Evolutionary conservation across 2,797 vertebrate species (phyloP), one percentile per base, ranked within the genome.

Genomic region (Fundulus diaphanus): DNA sequence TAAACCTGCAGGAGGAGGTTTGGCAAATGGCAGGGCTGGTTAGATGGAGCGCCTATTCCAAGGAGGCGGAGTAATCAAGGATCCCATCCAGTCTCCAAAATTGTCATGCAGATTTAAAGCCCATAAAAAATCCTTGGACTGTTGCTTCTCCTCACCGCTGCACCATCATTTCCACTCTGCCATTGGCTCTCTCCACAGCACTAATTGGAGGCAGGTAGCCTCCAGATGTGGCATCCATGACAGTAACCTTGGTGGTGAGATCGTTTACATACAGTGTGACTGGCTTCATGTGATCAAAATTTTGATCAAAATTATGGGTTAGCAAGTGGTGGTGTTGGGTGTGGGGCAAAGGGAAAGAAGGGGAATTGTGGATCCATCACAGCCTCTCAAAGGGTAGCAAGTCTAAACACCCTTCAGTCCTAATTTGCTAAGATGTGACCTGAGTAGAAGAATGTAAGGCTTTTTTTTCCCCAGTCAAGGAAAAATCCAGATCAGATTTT

Each of bases 101-200:
- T 94, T 94, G 91, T 91, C 91, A 94, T 95, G 93, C 92, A 95
- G 92, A 94, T 95, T 94, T 95, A 94, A 91, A 94, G 91, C 89
- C 92, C 86, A 90, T 92, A 92, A 93, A 89, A 89, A 77, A 91
- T 91, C 88, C 87, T 90, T 89, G 88, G 88, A 86, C 89, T 79
- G 84, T 75, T 86, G 72, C 83, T 78, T 85, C 74, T 79, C 81
- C 27, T 56, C 59, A 37, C 85, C 66, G 48, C 66, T 48, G 15
- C 78, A 85, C 78, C 78, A 82, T 77, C 80, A 40, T 82, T 77
- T 78, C 77, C 79, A 54, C 70, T 69, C 70, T 78, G 68, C 70
- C 68, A 8, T 80, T 87, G 82, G 67, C 75, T 83, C 78, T 82
- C 82, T 82, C 83, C 35, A 76, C 59, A 3, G 65, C 82, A 82